These are phyloP conservation scores for Melanostigma gelatinosum DNA, from an alignment of 2,113 vertebrate genomes.

Conservation along the genomic window DNA sequence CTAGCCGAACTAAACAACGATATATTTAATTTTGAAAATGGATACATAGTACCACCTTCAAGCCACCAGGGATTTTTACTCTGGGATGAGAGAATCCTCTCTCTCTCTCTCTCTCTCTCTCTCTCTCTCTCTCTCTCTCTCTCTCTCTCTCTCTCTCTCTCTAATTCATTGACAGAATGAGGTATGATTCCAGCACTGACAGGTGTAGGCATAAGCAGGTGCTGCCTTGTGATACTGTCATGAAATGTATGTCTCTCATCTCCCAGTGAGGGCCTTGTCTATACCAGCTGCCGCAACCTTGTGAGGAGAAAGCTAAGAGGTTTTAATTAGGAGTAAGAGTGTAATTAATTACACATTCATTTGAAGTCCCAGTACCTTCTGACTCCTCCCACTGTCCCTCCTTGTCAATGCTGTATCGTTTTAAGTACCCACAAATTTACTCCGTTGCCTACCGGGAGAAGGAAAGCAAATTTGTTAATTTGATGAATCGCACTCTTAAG, in stretches of 20 bases:
- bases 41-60: slow-evolving; percentile 83
- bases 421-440: slow-evolving; percentile 71
- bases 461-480: slow-evolving; percentile 76
- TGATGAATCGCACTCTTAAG: slow-evolving; percentile 69
- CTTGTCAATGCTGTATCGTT: slow-evolving; percentile 57
- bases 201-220: slow-evolving; percentile 91
- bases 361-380: slow-evolving; percentile 73
- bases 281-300: slow-evolving; percentile 91
- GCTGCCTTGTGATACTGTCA: slow-evolving; percentile 87
- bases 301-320: slow-evolving; percentile 92
- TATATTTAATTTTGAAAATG: slow-evolving; percentile 91
- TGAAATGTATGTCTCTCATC: slow-evolving; percentile 90
- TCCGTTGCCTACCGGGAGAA: slow-evolving; percentile 51
- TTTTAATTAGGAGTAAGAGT: slow-evolving; percentile 96
- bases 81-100: slow-evolving; percentile 76
- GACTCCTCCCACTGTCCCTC: slow-evolving; percentile 66
- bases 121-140: slow-evolving; percentile 53
- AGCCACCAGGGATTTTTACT: slow-evolving; percentile 83
- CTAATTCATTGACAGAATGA: slow-evolving; percentile 94
- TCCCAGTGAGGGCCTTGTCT: slow-evolving; percentile 81
- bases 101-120: slow-evolving; percentile 36
- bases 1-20: slow-evolving; percentile 88
- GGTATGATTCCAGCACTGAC: slow-evolving; percentile 86
- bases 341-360: slow-evolving; percentile 89
- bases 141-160: no score